Conservation (phyloP, 2,888 invertebrate genomes). For the Abrostola tripartita region DNA sequence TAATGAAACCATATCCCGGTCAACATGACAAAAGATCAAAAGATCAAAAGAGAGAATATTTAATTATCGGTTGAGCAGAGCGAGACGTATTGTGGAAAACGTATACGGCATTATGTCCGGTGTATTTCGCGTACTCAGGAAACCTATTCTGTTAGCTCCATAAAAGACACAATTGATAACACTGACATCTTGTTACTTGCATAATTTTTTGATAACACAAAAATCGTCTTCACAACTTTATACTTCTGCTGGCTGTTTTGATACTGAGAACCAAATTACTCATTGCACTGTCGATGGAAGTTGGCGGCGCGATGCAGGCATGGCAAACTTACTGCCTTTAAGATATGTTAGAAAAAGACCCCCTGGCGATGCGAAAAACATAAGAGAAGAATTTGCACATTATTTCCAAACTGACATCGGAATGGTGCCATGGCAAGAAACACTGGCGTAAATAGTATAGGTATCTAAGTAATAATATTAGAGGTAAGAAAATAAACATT, state of each 20-base stretch:
- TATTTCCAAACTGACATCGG: conserved; percentile 42
- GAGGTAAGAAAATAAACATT: conserved; percentile 14
- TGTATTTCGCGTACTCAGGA: conserved; percentile 25
- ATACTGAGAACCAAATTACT: conserved; percentile 49
- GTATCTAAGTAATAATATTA: conserved; percentile 17
- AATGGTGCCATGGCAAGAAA: conserved; percentile 45
- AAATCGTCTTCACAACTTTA: conserved; percentile 44
- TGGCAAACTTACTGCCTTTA: conserved; percentile 39
- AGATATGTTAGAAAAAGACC: conserved; percentile 35
- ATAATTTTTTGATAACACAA: conserved; percentile 44
- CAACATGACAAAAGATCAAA: conserved; percentile 35
- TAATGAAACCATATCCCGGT: conserved; percentile 46
- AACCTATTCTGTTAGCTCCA: conserved; percentile 39
- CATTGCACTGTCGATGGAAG: conserved; percentile 44
- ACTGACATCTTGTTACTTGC: conserved; percentile 44
- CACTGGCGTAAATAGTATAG: conserved; percentile 13
- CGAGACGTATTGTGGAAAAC: conserved; percentile 37
- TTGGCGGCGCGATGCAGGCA: conserved; percentile 41
- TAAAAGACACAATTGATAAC: conserved; percentile 37
- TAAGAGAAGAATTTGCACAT: conserved; percentile 30
- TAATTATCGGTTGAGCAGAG: conserved; percentile 37
- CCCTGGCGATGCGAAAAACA: conserved; percentile 42
- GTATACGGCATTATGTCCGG: conserved; percentile 31
- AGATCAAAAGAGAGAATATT: conserved; percentile 39
- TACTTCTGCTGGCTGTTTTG: conserved; percentile 46